Percentiles rank a stretch among this genome's conserved stretches.
These are phyloP conservation scores for Protobothrops mucrosquamatus DNA, from an alignment of 2,113 vertebrate genomes.

Conservation along the genomic window DNA sequence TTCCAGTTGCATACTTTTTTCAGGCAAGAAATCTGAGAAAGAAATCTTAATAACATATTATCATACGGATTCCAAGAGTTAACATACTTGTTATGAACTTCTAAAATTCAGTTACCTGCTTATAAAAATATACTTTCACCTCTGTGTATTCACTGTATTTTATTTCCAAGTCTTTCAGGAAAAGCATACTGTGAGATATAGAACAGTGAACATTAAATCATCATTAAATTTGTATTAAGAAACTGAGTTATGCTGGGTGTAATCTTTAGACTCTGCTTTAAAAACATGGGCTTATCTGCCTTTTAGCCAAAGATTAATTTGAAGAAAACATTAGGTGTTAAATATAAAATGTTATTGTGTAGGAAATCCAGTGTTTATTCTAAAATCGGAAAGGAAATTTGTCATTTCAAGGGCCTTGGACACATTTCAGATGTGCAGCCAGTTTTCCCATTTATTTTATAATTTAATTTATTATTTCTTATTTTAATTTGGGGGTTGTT, in stretches of 20 bases:
- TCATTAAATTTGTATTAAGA: conserved; percentile 7
- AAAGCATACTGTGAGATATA: not conserved
- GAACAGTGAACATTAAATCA: not conserved
- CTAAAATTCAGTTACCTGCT: not conserved
- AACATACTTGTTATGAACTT: not conserved
- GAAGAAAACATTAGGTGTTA: not conserved
- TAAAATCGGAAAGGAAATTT: conserved; percentile 3
- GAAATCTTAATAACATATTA: not conserved
- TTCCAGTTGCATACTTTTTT: not conserved
- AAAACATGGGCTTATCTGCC: not conserved
- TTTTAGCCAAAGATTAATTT: conserved; percentile 9
- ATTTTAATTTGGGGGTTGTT: not conserved
- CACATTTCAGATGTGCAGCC: not conserved
- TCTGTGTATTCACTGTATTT: not conserved
- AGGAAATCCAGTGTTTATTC: conserved; percentile 3
- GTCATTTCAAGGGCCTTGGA: not conserved
- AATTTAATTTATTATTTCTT: not conserved
- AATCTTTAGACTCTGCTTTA: conserved; percentile 10
- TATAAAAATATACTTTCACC: not conserved
- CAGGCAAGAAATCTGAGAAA: not conserved
- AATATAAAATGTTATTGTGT: conserved; percentile 6
- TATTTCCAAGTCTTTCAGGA: not conserved
- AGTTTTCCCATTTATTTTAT: not conserved
- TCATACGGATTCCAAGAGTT: not conserved
- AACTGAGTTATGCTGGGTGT: conserved; percentile 4